Evolutionary conservation across 2,797 vertebrate genomes (phyloP).

Genomic region (Oreortyx pictus): DNA sequence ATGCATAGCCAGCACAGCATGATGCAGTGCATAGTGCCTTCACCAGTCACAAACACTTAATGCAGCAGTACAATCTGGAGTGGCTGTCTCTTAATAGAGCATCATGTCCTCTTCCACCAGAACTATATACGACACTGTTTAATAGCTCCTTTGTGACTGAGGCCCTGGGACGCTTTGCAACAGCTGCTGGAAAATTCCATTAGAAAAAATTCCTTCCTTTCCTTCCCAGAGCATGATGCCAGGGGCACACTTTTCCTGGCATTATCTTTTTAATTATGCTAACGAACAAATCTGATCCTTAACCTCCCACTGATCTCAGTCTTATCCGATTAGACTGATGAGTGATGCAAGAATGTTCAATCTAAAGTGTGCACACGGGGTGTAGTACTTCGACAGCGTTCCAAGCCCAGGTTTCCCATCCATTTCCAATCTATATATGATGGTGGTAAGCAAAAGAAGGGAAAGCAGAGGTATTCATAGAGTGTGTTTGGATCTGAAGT

Average conservation of each 20-base stretch:
- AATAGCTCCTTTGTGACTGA: neutral
- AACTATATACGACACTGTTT: rapidly evolving
- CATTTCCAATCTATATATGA: neutral
- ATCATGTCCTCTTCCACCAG: neutral
- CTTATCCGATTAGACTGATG: neutral
- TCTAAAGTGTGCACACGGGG: neutral
- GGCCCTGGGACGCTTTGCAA: neutral
- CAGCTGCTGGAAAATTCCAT: conserved; percentile 9
- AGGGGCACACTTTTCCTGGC: neutral
- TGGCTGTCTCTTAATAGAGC: neutral
- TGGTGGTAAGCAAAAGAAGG: neutral
- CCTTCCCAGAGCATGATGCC: neutral
- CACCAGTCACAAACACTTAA: neutral
- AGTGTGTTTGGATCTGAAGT: neutral
- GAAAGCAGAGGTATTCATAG: neutral
- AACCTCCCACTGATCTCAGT: neutral
- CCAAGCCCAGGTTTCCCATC: neutral
- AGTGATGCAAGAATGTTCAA: neutral
- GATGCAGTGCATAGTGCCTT: neutral
- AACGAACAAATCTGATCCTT: neutral
- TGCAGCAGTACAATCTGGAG: neutral
- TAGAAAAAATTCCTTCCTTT: neutral
- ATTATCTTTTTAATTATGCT: neutral
- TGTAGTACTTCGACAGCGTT: neutral
- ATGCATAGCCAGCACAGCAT: rapidly evolving